These are phyloP conservation scores for Shinisaurus crocodilurus DNA, from an alignment of 2,113 vertebrate species.

Conservation along the genomic window DNA sequence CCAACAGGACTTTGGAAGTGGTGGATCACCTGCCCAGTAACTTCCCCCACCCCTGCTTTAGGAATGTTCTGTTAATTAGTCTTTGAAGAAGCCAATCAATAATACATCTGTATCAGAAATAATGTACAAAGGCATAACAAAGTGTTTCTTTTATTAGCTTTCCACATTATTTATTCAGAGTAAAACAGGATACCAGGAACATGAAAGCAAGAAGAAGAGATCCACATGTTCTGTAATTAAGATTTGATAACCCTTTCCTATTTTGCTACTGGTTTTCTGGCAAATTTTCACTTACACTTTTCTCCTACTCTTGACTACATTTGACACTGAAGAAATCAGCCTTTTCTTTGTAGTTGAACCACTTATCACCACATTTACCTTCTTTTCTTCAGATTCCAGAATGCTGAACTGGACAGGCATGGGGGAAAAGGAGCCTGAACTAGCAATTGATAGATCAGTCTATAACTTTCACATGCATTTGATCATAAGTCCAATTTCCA, in stretches of 20 bases:
- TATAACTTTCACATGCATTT: too few species aligned
- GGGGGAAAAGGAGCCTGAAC: background rate
- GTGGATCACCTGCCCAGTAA: background rate
- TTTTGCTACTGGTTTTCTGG: background rate
- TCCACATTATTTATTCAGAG: background rate
- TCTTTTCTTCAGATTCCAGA: conserved; percentile 3
- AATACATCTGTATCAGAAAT: background rate
- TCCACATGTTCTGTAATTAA: background rate
- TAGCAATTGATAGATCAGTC: too few species aligned
- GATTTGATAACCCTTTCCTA: background rate
- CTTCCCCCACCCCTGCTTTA: background rate
- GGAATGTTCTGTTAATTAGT: background rate
- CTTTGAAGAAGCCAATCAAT: background rate
- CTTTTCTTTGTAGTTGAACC: background rate
- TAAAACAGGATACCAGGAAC: background rate
- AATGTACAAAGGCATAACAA: background rate
- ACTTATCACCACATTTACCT: background rate
- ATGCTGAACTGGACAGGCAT: background rate
- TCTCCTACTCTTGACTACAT: background rate
- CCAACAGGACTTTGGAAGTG: background rate
- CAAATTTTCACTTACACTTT: background rate
- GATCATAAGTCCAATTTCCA: background rate
- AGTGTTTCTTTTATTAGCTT: background rate
- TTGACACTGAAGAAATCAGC: background rate
- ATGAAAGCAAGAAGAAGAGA: background rate